Base-by-base conservation (phyloP, 2,888 invertebrate genomes). In the Melieria picta region DNA sequence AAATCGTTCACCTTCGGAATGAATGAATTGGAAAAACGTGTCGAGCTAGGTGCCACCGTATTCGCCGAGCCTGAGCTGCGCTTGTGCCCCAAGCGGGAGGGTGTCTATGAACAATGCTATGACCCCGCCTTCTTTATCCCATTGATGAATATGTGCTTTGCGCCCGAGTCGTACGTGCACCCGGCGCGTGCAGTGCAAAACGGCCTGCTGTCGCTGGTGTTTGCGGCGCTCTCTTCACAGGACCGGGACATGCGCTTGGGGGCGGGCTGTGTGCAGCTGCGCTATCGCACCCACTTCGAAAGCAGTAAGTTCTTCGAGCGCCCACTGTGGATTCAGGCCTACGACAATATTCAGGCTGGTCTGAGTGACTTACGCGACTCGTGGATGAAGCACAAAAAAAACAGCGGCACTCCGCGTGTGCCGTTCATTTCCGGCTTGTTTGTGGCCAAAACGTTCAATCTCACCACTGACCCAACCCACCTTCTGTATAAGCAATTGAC, bases 91-190 rank as follows among this genome's bases (percentile, higher is more conserved):
- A 83, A 83, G 61, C 81, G 83, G 4, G 78, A 81, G 0, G 77
- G 79, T 11, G 62, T 83, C 30, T 81, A 80, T 66, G 83, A 87
- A 58, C 85, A 88, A 4, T 88, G 93, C 66, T 97, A 97, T 79
- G 96, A 97, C 87, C 93, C 96, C 1, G 89, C 92, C 45, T 97
- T 96, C 83, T 88, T 95, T 77, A 88, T 96, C 68, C 94, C 95
- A 0, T 84, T 96, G 9, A 90, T 97, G 83, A 91, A 91, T 75
- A 91, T 92, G 80, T 86, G 95, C 60, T 88, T 96, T 74, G 91
- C 92, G 0, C 92, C 94, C 5, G 94, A 94, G 76, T 91, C 92
- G 57, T 89, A 91, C 65, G 91, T 94, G 1, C 91, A 92, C 16
- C 92, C 93, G 72, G 91, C 92, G 79, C 90, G 90, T 84, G 89